Conservation (phyloP, 2,113 vertebrate genomes). For the Syngnathus typhle region DNA sequence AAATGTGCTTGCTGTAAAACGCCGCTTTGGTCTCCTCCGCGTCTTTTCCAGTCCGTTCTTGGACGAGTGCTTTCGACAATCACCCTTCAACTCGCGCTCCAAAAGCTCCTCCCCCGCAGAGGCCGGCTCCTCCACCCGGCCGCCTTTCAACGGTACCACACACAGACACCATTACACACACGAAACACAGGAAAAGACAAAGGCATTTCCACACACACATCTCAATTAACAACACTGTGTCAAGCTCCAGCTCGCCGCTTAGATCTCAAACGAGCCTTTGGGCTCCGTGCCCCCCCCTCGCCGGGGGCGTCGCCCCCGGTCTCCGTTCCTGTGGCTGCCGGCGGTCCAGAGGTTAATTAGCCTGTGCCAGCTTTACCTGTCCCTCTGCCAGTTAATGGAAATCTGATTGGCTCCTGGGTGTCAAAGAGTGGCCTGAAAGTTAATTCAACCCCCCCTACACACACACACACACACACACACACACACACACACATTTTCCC, state of each 20-base stretch:
- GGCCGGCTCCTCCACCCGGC: constrained; percentile 78
- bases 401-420: constrained; percentile 77
- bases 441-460: constrained; percentile 63
- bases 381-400: constrained; percentile 76
- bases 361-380: constrained; percentile 70
- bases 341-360: constrained; percentile 75
- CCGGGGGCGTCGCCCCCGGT: constrained; percentile 48
- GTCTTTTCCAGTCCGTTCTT: constrained; percentile 83
- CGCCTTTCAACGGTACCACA: constrained; percentile 74
- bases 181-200: background rate
- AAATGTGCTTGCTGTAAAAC: background rate
- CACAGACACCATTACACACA: no score
- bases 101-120: constrained; percentile 88
- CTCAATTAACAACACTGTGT: constrained; percentile 21
- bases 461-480: constrained; percentile 17
- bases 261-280: constrained; percentile 25
- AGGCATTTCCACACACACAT: constrained; percentile 7
- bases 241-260: constrained; percentile 7
- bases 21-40: constrained; percentile 3
- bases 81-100: constrained; percentile 88
- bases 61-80: constrained; percentile 98
- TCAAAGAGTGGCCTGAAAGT: constrained; percentile 77
- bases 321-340: constrained; percentile 53
- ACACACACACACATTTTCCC: constrained; percentile 30
- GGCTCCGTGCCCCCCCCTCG: constrained; percentile 52